Conservation (phyloP, 1,140 invertebrate species). For the Heliconius himera region DNA sequence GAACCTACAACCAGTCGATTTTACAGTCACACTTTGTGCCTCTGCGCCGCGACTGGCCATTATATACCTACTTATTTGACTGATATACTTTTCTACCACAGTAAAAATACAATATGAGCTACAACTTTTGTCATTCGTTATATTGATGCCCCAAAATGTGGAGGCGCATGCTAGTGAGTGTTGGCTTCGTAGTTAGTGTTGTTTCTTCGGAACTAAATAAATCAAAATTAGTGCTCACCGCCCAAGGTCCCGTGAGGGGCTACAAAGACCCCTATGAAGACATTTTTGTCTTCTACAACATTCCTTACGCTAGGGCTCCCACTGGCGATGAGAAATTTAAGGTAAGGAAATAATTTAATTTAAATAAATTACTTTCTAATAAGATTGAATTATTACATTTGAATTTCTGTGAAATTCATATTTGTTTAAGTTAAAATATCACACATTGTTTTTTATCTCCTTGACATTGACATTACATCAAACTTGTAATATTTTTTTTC, state of each 20-base stretch:
- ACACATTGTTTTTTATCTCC: too few relatives aligned
- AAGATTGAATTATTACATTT: background rate
- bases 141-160: constrained; percentile 5
- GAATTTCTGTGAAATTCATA: background rate
- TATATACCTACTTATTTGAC: background rate
- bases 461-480: background rate
- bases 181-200: constrained; percentile 11
- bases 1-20: too few relatives aligned
- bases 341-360: constrained; percentile 15
- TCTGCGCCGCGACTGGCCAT: too few relatives aligned
- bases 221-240: constrained; percentile 27
- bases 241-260: constrained; percentile 32
- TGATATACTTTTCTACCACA: background rate
- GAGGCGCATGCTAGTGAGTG: background rate
- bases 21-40: too few relatives aligned
- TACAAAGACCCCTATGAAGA: constrained; percentile 37
- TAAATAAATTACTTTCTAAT: background rate
- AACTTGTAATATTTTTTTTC: too few relatives aligned
- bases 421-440: background rate
- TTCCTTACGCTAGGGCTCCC: constrained; percentile 43
- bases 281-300: constrained; percentile 34
- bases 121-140: background rate
- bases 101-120: background rate
- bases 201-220: background rate
- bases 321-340: constrained; percentile 34